Conservation (phyloP, 2,113 vertebrate species). For the Semicossyphus pulcher region DNA sequence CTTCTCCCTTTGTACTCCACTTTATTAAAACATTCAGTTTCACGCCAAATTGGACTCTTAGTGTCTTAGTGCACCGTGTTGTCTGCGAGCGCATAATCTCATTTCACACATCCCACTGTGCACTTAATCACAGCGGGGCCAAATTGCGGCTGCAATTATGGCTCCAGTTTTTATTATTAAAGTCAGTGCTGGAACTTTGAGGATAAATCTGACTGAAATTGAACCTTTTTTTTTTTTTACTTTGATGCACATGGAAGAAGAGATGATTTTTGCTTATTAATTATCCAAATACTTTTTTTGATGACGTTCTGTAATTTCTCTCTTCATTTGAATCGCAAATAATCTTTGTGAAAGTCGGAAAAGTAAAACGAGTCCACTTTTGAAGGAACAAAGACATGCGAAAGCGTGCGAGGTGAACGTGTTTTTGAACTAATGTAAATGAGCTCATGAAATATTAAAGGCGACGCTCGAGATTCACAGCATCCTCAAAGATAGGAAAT, state of each 20-base stretch:
- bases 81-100: conserved; percentile 33
- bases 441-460: conserved; percentile 43
- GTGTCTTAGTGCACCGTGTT: conserved; percentile 16
- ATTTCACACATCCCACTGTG: conserved; percentile 41
- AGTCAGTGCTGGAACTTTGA: conserved; percentile 1
- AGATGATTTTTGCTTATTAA: background rate
- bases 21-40: conserved; percentile 33
- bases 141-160: conserved; percentile 6
- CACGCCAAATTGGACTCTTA: conserved; percentile 22
- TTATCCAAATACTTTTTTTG: background rate
- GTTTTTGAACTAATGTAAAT: conserved; percentile 39
- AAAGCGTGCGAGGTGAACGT: conserved; percentile 14
- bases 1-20: background rate
- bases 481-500: background rate
- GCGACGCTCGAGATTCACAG: conserved; percentile 18
- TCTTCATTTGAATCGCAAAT: conserved; percentile 7
- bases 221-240: background rate
- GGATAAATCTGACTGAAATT: background rate
- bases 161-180: background rate
- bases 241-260: background rate
- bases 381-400: conserved; percentile 20
- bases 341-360: background rate
- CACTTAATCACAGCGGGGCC: conserved; percentile 15
- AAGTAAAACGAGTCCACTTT: conserved; percentile 13
- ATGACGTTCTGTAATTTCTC: background rate